phyloP scores from a whole-genome alignment of 2,888 invertebrate species.

The Meteorus cinctellus region DNA sequence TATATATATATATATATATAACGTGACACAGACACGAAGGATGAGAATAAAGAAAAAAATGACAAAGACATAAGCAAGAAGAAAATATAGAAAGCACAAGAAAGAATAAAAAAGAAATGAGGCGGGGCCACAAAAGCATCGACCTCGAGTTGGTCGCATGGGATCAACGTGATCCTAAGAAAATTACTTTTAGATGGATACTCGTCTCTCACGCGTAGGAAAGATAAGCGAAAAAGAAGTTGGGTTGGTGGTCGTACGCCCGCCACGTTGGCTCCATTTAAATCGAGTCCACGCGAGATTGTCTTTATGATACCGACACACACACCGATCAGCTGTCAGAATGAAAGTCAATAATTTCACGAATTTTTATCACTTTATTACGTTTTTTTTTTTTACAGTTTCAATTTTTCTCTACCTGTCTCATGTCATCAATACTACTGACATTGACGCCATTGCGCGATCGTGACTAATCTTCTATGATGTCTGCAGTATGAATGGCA shows the following conservation, averaged over 20 bases:
- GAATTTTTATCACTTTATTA: not conserved
- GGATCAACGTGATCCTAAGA: constrained; percentile 37
- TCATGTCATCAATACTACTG: not conserved
- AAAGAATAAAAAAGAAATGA: constrained; percentile 4
- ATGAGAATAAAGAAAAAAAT: not conserved
- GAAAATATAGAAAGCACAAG: not conserved
- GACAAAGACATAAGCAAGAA: not conserved
- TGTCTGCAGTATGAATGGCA: not conserved
- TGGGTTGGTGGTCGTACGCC: not conserved
- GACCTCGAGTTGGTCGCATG: constrained; percentile 31
- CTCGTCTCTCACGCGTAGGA: constrained; percentile 32
- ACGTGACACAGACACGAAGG: not conserved
- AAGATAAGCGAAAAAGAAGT: constrained; percentile 26
- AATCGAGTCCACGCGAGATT: constrained; percentile 36
- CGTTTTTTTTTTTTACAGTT: not conserved
- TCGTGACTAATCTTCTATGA: constrained; percentile 38
- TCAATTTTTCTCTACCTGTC: not conserved
- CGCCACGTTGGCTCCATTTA: constrained; percentile 33
- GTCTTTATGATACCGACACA: not conserved
- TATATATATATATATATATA: not conserved
- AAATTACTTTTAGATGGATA: constrained; percentile 43
- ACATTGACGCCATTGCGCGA: constrained; percentile 5
- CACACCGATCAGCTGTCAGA: constrained; percentile 1
- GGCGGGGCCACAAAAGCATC: constrained; percentile 15
- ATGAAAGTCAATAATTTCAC: not conserved